Evolutionary conservation across 1,140 invertebrate species (phyloP), one percentile per base, ranked within the genome.

Genomic region (Melanaphis sacchari): DNA sequence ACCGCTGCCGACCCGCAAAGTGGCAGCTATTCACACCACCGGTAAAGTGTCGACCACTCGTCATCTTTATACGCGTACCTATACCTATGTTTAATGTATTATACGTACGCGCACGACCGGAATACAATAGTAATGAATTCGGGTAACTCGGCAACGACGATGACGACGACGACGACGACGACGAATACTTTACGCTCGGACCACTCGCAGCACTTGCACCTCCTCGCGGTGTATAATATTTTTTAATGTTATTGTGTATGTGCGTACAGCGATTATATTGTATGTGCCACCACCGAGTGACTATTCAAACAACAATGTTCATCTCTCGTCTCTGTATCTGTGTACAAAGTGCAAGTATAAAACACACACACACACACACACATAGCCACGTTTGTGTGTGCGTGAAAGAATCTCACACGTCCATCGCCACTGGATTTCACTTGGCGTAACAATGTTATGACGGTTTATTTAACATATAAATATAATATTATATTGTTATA

Each of bases 21-120:
- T 91, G 90, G 90, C 90, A 91, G 66, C 90, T 49, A 91, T 91
- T 91, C 90, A 91, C 90, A 46, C 90, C n/a, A 43, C 66, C 31
- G 54, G 66, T 91, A 82, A 82, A 46, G 90, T 46, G 90, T 91
- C 66, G 90, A 82, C 66, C 90, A 82, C 90, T 91, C 90, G 90
- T 91, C 90, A 87, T 46, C 31, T 46, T 36, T 26, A 43, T 52
- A 24, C 40, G 46, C 46, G 38, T 26, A 84, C 82, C 59, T 15
- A 82, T 41, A 40, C 38, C 18, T 24, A 24, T 84, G 41, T 84
- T 26, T 26, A 40, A 41, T 59, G 36, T 38, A 90, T 82, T 36
- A 38, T 82, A 40, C 36, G 7, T 81, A 38, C 9, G 9, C 24
- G 82, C 82, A 84, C 82, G 82, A 84, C 82, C 82, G 24, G 76